phyloP scores from a whole-genome alignment of 2,797 vertebrate species.

The Phalloptychus januarius region DNA sequence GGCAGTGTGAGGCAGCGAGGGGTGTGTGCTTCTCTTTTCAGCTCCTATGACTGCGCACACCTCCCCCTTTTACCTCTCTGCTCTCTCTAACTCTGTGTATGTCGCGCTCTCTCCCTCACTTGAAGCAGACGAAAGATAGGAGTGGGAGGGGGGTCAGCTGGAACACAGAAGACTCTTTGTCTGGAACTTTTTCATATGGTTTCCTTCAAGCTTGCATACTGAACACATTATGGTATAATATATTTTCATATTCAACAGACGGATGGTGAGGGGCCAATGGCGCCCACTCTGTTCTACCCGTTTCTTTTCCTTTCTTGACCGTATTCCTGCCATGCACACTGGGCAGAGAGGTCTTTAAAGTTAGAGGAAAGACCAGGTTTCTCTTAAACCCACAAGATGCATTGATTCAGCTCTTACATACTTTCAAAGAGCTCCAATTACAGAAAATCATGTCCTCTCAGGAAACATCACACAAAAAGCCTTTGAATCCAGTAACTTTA shows the following conservation, averaged over 20 bases:
- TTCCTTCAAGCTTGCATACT: constrained; percentile 87
- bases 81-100: constrained; percentile 34
- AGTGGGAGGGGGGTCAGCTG: constrained; percentile 76
- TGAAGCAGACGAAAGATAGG: constrained; percentile 73
- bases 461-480: constrained; percentile 18
- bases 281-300: constrained; percentile 42
- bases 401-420: constrained; percentile 35
- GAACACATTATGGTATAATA: constrained; percentile 86
- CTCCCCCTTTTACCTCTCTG: constrained; percentile 65
- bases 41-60: constrained; percentile 60
- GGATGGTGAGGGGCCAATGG: constrained; percentile 66
- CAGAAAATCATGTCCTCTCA: constrained; percentile 39
- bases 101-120: constrained; percentile 38
- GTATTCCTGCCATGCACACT: constrained; percentile 57
- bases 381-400: constrained; percentile 36
- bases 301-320: constrained; percentile 43
- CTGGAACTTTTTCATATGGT: constrained; percentile 86
- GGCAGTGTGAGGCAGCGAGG: constrained; percentile 62
- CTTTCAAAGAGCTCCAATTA: constrained; percentile 42
- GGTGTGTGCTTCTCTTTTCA: constrained; percentile 75
- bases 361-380: constrained; percentile 47
- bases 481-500: neutral
- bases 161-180: constrained; percentile 87
- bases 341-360: constrained; percentile 46
- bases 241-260: constrained; percentile 84